phyloP scores from a whole-genome alignment of 2,888 invertebrate species.

The Lasioglossum zephyrum region DNA sequence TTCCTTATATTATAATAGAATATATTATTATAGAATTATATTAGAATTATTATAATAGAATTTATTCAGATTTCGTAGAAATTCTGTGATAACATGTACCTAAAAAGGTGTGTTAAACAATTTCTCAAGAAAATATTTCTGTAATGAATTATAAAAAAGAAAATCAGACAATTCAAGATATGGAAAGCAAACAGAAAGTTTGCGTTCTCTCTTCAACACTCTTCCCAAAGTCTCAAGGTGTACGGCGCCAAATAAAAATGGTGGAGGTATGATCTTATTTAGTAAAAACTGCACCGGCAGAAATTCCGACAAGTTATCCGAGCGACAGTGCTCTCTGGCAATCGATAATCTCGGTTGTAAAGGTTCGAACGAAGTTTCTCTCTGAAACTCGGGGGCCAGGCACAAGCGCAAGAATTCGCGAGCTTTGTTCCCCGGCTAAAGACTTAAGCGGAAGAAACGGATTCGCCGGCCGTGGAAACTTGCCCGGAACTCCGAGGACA shows the following conservation, averaged over 20 bases:
- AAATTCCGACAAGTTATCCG: background rate
- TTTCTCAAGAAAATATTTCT: too few relatives aligned
- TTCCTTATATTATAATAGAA: too few relatives aligned
- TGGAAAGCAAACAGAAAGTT: too few relatives aligned
- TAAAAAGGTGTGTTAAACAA: too few relatives aligned
- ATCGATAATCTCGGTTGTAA: background rate
- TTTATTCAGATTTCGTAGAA: too few relatives aligned
- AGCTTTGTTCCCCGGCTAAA: constrained; percentile 52
- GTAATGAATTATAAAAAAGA: too few relatives aligned
- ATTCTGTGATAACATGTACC: too few relatives aligned
- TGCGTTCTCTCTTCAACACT: too few relatives aligned
- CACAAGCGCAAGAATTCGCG: constrained; percentile 52
- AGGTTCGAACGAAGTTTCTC: background rate
- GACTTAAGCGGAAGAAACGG: constrained; percentile 63
- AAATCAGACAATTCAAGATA: too few relatives aligned
- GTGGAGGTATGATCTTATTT: background rate
- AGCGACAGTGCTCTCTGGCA: background rate
- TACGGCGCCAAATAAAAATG: background rate
- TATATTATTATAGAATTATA: too few relatives aligned
- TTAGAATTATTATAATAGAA: too few relatives aligned
- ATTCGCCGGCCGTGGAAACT: constrained; percentile 32
- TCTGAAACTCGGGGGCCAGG: constrained; percentile 44
- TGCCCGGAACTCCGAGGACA: background rate
- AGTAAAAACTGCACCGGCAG: background rate
- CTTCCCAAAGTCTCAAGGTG: too few relatives aligned